A percentile compares a stretch with the other conserved stretches of the same genome.
These are phyloP conservation scores for Drosophila anceps DNA, from an alignment of 2,888 invertebrate genomes.

Conservation along the genomic window DNA sequence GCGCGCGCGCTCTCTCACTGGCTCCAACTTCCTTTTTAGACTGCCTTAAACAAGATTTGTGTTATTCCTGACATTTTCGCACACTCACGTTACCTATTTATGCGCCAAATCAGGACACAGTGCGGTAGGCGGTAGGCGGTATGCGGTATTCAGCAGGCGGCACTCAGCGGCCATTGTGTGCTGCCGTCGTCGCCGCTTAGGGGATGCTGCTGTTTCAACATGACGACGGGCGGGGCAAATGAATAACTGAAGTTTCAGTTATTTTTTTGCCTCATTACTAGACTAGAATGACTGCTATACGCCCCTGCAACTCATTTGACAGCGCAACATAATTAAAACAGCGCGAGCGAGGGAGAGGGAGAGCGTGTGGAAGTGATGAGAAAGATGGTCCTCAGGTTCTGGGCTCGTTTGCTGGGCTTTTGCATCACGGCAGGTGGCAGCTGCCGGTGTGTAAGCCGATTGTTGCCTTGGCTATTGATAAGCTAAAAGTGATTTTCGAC, in stretches of 20 bases:
- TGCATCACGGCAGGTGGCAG: constrained; percentile 57
- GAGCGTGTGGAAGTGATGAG: too few relatives aligned
- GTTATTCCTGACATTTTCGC: constrained; percentile 61
- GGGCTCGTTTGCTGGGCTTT: constrained; percentile 40
- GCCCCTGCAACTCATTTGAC: constrained; percentile 58
- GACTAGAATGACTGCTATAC: constrained; percentile 27
- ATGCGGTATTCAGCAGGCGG: constrained; percentile 26
- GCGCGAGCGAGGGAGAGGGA: constrained; percentile 5
- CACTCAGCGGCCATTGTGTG: constrained; percentile 48
- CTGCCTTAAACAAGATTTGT: constrained; percentile 65
- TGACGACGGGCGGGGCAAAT: background rate
- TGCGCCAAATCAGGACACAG: constrained; percentile 74
- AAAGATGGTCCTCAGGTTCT: constrained; percentile 46
- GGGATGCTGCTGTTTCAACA: constrained; percentile 16
- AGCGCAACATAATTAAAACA: constrained; percentile 67
- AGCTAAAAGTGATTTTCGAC: constrained; percentile 57
- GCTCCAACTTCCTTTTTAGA: constrained; percentile 9
- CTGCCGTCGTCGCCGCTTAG: background rate
- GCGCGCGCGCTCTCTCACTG: background rate
- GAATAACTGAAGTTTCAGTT: constrained; percentile 62
- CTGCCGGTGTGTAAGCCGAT: constrained; percentile 16
- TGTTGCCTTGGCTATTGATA: constrained; percentile 46
- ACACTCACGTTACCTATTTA: constrained; percentile 55
- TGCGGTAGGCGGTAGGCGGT: constrained; percentile 58
- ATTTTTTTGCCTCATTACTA: constrained; percentile 69